Evolutionary conservation across 1,140 invertebrate species (phyloP).

Genomic region (Drosophila eugracilis): DNA sequence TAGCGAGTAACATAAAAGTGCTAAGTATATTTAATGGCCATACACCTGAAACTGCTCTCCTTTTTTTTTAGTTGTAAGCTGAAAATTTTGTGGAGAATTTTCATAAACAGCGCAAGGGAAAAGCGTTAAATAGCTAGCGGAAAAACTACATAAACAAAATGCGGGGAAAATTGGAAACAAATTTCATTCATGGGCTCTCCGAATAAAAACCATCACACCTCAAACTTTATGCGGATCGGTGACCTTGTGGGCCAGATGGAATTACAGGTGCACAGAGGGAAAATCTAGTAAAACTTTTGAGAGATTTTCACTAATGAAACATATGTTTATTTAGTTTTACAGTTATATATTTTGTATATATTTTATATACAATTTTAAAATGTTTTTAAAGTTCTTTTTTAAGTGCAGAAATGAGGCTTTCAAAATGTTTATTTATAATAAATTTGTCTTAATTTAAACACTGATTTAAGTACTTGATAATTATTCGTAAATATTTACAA

Average conservation of each 20-base stretch:
- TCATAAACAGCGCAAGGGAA: conserved; percentile 66
- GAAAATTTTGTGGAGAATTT: conserved; percentile 30
- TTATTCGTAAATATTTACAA: too few relatives aligned
- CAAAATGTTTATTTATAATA: too few relatives aligned
- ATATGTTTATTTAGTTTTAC: too few relatives aligned
- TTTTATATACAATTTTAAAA: too few relatives aligned
- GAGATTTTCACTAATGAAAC: too few relatives aligned
- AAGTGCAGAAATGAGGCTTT: not conserved
- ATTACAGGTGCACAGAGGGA: conserved; percentile 56
- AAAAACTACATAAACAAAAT: conserved; percentile 51
- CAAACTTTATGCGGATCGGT: conserved; percentile 16
- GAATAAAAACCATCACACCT: conserved; percentile 21
- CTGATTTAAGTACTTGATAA: too few relatives aligned
- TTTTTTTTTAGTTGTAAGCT: conserved; percentile 46
- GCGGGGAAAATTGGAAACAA: conserved; percentile 17
- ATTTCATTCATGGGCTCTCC: conserved; percentile 59
- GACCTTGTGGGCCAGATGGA: conserved; percentile 66
- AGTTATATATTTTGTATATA: too few relatives aligned
- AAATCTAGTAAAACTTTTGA: too few relatives aligned
- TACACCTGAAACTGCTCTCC: conserved; percentile 35
- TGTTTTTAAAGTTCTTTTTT: too few relatives aligned
- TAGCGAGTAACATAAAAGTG: conserved; percentile 21
- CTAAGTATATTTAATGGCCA: conserved; percentile 33
- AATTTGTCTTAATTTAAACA: too few relatives aligned
- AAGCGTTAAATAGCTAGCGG: conserved; percentile 49